These are phyloP conservation scores for Eulithis prunata DNA, from an alignment of 2,888 invertebrate species.

Conservation along the genomic window DNA sequence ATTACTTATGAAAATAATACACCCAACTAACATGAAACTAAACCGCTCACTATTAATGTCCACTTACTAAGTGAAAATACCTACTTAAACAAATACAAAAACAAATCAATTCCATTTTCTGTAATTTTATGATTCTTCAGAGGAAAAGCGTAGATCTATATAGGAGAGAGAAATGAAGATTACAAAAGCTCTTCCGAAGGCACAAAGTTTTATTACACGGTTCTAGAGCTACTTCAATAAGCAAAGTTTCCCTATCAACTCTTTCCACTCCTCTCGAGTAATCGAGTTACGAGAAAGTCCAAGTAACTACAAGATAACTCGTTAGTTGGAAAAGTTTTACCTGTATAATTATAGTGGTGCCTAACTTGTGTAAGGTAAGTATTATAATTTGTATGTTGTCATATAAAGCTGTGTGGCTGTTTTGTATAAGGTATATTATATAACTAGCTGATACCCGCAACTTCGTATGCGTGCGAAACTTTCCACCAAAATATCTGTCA, in stretches of 20 bases:
- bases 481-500: too few relatives aligned
- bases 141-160: background rate
- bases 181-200: constrained; percentile 17
- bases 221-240: constrained; percentile 14
- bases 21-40: background rate
- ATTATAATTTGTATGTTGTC: background rate
- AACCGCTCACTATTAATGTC: background rate
- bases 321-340: constrained; percentile 12
- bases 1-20: background rate
- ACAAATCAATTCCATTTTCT: background rate
- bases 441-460: too few relatives aligned
- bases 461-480: too few relatives aligned
- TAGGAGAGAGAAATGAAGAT: constrained; percentile 11
- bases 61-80: too few relatives aligned
- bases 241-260: constrained; percentile 13
- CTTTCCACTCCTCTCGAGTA: constrained; percentile 6
- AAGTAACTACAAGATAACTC: constrained; percentile 5
- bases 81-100: too few relatives aligned
- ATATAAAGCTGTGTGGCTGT: too few relatives aligned
- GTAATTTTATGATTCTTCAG: background rate
- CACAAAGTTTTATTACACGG: constrained; percentile 9
- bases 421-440: too few relatives aligned
- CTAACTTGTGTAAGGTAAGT: background rate
- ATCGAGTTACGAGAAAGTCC: background rate
- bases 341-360: background rate